Percentiles rank a stretch among this genome's conserved stretches.
phyloP scores from a whole-genome alignment of 2,888 invertebrate species.

The Hirtodrosophila alboralis region DNA sequence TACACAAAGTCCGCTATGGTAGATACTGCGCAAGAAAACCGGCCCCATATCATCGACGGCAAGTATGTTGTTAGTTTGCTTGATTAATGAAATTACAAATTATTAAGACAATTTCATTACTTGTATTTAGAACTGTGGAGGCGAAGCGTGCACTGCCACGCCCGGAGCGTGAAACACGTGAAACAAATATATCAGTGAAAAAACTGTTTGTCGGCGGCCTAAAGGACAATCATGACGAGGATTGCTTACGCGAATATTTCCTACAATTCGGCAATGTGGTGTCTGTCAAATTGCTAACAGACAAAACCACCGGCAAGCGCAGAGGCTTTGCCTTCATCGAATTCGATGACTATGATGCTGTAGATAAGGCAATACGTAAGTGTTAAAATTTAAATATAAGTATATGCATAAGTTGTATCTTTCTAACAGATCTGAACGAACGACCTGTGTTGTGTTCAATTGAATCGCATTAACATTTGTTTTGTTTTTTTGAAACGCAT shows the following conservation, averaged over 20 bases:
- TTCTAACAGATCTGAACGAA: too few species aligned
- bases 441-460: too few species aligned
- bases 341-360: slow-evolving; percentile 98
- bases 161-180: slow-evolving; percentile 94
- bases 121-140: slow-evolving; percentile 90
- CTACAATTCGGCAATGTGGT: slow-evolving; percentile 92
- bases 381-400: slow-evolving; percentile 64
- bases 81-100: background rate
- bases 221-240: slow-evolving; percentile 96
- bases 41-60: slow-evolving; percentile 97
- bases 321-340: slow-evolving; percentile 98
- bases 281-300: slow-evolving; percentile 93
- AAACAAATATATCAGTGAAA: slow-evolving; percentile 96
- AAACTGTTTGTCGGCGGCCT: slow-evolving; percentile 97
- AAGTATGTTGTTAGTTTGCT: slow-evolving; percentile 82
- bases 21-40: slow-evolving; percentile 94
- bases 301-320: slow-evolving; percentile 96
- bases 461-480: too few species aligned
- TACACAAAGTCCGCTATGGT: slow-evolving; percentile 97
- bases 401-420: too few species aligned
- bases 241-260: slow-evolving; percentile 93
- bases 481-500: too few species aligned
- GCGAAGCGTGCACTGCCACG: slow-evolving; percentile 98
- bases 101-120: background rate
- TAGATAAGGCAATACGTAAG: slow-evolving; percentile 97